Conservation (phyloP, 2,113 vertebrate species). For the Megaceryle torquata region DNA sequence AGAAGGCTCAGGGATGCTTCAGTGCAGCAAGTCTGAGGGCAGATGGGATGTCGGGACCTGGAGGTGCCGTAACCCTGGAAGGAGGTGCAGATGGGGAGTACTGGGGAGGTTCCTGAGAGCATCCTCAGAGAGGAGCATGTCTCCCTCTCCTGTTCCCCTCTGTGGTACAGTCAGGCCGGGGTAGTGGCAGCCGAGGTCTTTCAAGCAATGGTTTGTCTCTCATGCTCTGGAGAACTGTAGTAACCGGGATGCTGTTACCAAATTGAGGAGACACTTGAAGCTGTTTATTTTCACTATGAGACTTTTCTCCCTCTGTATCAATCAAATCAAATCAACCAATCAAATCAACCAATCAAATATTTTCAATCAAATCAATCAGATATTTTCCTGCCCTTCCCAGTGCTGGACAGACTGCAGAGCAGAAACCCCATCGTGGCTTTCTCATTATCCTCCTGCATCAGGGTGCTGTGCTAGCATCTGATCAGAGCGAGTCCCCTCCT, state of each 20-base stretch:
- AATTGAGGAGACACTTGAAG: background rate
- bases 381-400: background rate
- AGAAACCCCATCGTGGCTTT: background rate
- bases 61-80: background rate
- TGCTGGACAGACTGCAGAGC: background rate
- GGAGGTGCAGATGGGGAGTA: background rate
- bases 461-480: background rate
- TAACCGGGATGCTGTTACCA: background rate
- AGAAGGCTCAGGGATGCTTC: background rate
- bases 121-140: background rate
- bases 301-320: background rate
- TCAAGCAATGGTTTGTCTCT: background rate
- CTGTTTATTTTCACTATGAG: background rate
- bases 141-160: constrained; percentile 6
- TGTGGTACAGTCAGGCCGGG: background rate
- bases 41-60: background rate
- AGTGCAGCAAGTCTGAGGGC: background rate
- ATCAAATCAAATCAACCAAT: too few relatives aligned
- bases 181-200: background rate
- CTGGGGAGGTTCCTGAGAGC: background rate
- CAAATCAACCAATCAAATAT: too few relatives aligned
- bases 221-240: background rate
- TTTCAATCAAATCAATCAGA: background rate
- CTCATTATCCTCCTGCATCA: background rate
- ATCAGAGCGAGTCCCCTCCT: background rate